These are phyloP conservation scores for Empidonax alnorum DNA, from an alignment of 2,113 vertebrate genomes.

Conservation along the genomic window DNA sequence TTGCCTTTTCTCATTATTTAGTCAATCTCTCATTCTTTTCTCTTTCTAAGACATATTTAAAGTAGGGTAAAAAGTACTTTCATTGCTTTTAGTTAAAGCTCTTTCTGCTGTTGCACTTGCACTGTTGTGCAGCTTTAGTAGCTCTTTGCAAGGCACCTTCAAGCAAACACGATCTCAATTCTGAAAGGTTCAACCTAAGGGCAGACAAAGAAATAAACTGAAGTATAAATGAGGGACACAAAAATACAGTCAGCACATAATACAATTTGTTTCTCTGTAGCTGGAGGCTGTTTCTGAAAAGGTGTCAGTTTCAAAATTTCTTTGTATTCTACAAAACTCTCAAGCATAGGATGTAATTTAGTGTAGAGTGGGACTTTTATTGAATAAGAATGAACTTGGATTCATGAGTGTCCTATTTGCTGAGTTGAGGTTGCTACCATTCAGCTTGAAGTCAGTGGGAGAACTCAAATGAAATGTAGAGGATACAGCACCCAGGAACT, in stretches of 20 bases:
- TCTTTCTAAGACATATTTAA: background rate
- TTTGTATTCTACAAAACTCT: background rate
- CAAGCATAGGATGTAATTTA: background rate
- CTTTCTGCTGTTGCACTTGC: background rate
- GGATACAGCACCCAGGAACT: background rate
- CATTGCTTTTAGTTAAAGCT: background rate
- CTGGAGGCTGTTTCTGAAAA: conserved; percentile 8
- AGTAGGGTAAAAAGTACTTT: background rate
- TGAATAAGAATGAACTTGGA: background rate
- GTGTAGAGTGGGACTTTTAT: background rate
- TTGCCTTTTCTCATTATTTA: background rate
- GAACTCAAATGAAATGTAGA: background rate
- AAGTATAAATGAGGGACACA: conserved; percentile 9
- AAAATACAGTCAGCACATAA: background rate
- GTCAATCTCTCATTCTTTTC: background rate
- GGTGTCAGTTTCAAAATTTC: background rate
- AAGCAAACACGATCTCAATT: background rate
- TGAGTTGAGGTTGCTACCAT: background rate
- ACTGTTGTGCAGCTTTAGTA: background rate
- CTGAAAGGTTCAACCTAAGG: conserved; percentile 17
- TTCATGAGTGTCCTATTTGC: background rate
- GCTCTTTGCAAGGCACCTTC: background rate
- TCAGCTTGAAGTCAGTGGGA: background rate
- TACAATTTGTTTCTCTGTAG: conserved; percentile 11
- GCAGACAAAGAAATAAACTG: conserved; percentile 39